A percentile compares a stretch with the other conserved stretches of the same genome.
These are phyloP conservation scores for Nomada goodeniana DNA, from an alignment of 2,888 invertebrate species.

Conservation along the genomic window DNA sequence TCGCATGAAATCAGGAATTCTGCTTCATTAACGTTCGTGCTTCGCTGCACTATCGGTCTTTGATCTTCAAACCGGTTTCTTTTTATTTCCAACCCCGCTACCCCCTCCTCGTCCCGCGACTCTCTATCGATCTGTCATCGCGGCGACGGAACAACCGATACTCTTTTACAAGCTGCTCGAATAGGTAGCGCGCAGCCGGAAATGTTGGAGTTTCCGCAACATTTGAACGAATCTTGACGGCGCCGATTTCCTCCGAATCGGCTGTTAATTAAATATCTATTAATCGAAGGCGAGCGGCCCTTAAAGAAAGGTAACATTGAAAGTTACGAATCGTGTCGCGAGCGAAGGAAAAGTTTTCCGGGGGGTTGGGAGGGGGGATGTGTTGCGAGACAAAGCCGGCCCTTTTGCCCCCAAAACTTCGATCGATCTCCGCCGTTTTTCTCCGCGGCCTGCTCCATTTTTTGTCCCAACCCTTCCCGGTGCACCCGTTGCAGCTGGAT, in stretches of 20 bases:
- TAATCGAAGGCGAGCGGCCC: too few species aligned
- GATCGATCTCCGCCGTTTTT: conserved; percentile 43
- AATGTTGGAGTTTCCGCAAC: neutral
- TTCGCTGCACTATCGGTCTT: conserved; percentile 51
- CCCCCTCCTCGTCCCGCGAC: neutral
- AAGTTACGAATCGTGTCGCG: too few species aligned
- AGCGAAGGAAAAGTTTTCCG: neutral
- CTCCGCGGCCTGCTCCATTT: conserved; percentile 38
- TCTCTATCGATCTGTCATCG: conserved; percentile 51
- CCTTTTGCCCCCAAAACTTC: conserved; percentile 34
- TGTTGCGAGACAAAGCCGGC: conserved; percentile 38
- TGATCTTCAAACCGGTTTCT: conserved; percentile 49
- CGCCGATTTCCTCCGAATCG: neutral
- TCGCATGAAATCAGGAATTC: conserved; percentile 62
- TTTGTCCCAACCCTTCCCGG: neutral
- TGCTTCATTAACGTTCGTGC: conserved; percentile 64
- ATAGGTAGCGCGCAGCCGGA: conserved; percentile 53
- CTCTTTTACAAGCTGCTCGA: conserved; percentile 42
- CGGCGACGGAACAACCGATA: conserved; percentile 29
- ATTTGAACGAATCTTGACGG: conserved; percentile 41
- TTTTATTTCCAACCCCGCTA: conserved; percentile 36
- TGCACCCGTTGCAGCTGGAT: conserved; percentile 5
- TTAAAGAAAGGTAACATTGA: neutral
- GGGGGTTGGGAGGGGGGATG: too few species aligned
- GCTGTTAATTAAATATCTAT: too few species aligned